Evolutionary conservation across 2,113 vertebrate species (phyloP), one percentile per base, ranked within the genome.

Genomic region (Numenius arquata): DNA sequence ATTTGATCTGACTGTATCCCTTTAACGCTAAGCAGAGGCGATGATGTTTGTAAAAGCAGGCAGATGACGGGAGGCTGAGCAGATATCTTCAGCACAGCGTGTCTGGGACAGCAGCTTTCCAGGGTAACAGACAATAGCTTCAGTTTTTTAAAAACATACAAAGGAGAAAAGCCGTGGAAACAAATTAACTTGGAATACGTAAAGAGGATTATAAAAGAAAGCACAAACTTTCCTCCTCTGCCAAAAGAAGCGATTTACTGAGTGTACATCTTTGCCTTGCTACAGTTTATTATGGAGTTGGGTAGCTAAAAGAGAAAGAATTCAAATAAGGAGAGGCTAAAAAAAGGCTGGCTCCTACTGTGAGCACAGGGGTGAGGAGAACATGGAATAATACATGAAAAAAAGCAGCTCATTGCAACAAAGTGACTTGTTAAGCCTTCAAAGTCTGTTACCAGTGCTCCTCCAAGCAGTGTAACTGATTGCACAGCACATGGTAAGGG

Each of bases 171-270:
- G 73, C 96, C 70, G 58, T 75, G 73, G 85, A 96, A 95, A 91
- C 40, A 90, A 97, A 95, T 92, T 97, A 93, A 95, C 95, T 92
- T 85, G 85, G 89, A 96, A 93, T 86, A 97, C 2, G 6, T 72
- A 85, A 96, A 97, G 76, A 95, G 91, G 70, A 94, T 96, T 96
- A 88, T 67, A 61, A 84, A 96, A 96, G 93, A 73, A 94, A 90
- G 82, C 66, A 78, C 78, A 94, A 97, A 96, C 78, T 93, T 94
- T 75, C 55, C 95, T 96, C 77, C 47, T 75, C 66, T 71, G 55
- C 67, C 77, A 78, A 95, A 95, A 83, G 59, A 40, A 70, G 56
- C 7, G 6, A 47, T 96, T 96, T 94, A 45, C 29, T 89, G 26
- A 4, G 17, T 30, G 63, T 56, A 73, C 76, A n/a, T 93, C 79